A percentile compares a stretch with the other conserved stretches of the same genome.
phyloP scores from a whole-genome alignment of 2,797 vertebrate genomes.

The Ctenopoma multispine region DNA sequence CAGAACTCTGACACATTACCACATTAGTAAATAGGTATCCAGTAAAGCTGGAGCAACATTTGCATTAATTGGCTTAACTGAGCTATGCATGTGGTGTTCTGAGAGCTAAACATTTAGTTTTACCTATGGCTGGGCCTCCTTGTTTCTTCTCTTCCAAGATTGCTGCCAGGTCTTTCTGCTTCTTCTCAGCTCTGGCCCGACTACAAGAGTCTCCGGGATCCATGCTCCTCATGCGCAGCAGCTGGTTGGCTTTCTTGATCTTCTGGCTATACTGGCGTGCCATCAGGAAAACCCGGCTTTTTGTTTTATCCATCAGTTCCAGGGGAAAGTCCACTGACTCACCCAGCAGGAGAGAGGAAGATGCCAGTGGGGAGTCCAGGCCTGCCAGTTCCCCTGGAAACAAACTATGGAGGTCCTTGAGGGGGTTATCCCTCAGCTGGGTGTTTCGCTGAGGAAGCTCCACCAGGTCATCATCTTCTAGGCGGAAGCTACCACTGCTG shows the following conservation, averaged over 20 bases:
- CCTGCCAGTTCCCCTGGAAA: slow-evolving; percentile 85
- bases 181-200: slow-evolving; percentile 83
- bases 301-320: slow-evolving; percentile 89
- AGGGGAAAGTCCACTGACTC: slow-evolving; percentile 80
- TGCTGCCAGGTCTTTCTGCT: slow-evolving; percentile 92
- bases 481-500: slow-evolving; percentile 85
- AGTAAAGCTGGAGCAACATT: no score
- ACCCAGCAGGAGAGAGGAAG: slow-evolving; percentile 81
- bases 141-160: slow-evolving; percentile 98
- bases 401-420: slow-evolving; percentile 81
- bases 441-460: slow-evolving; percentile 72
- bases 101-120: slow-evolving; percentile 6
- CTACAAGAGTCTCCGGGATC: slow-evolving; percentile 87
- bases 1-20: no score
- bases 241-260: slow-evolving; percentile 97
- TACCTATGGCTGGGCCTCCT: slow-evolving; percentile 96
- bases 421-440: slow-evolving; percentile 68
- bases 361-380: slow-evolving; percentile 83
- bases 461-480: slow-evolving; percentile 85
- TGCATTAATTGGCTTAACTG: no score
- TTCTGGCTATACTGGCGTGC: slow-evolving; percentile 98
- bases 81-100: not conserved
- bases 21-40: no score
- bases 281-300: slow-evolving; percentile 95
- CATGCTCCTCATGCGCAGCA: slow-evolving; percentile 93